Evolutionary conservation across 2,888 invertebrate genomes (phyloP).

Genomic region (Merodon equestris): DNA sequence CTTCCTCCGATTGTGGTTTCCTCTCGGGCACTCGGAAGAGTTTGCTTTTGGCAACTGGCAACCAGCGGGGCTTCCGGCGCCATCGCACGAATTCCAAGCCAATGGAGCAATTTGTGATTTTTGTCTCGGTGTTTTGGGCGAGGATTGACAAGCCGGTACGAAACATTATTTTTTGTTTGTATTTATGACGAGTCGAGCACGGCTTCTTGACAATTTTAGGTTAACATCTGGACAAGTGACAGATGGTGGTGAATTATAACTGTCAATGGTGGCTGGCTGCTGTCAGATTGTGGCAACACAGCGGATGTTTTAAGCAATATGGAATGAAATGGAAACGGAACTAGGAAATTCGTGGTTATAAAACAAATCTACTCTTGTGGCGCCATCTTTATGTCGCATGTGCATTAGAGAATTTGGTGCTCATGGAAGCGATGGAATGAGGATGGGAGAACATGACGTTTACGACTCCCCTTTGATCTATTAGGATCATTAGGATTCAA

Average conservation of each 20-base stretch:
- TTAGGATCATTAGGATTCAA: too few species aligned
- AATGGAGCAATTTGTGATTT: constrained; percentile 73
- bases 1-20: constrained; percentile 82
- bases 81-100: constrained; percentile 80
- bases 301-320: too few species aligned
- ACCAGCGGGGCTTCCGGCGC: constrained; percentile 88
- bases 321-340: too few species aligned
- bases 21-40: constrained; percentile 85
- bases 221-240: constrained; percentile 43
- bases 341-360: too few species aligned
- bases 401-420: too few species aligned
- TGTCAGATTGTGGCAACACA: neutral
- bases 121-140: constrained; percentile 70
- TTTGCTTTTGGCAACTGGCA: constrained; percentile 90
- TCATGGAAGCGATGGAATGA: too few species aligned
- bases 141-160: constrained; percentile 70
- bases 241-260: constrained; percentile 7
- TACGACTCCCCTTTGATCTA: too few species aligned
- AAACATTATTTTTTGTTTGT: constrained; percentile 49
- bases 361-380: too few species aligned
- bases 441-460: too few species aligned
- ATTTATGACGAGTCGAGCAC: constrained; percentile 2
- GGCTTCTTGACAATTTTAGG: constrained; percentile 34
- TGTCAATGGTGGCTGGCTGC: neutral
- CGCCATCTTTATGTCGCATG: too few species aligned